Percentiles rank a stretch among this genome's conserved stretches.
These are phyloP conservation scores for Meriones unguiculatus DNA, from an alignment of 2,113 vertebrate species.

Conservation along the genomic window DNA sequence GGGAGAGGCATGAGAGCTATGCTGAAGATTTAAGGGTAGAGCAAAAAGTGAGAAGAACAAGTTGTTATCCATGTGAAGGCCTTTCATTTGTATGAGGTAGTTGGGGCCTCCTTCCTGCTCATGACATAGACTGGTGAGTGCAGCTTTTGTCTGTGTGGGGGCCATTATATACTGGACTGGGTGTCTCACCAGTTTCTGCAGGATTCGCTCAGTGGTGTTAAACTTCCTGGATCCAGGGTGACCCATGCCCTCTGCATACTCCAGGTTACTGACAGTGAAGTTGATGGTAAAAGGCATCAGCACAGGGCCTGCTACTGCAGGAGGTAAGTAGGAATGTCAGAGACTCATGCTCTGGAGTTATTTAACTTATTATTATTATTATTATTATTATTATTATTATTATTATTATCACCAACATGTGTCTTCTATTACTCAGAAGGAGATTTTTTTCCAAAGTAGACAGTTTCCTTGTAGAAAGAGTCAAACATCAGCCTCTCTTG, in stretches of 20 bases:
- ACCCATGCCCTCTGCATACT: slow-evolving; percentile 68
- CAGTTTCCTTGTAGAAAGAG: slow-evolving; percentile 58
- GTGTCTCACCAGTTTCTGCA: slow-evolving; percentile 78
- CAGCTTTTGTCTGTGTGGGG: background rate
- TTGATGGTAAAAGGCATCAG: slow-evolving; percentile 80
- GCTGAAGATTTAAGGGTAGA: accelerated
- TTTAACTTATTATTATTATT: background rate
- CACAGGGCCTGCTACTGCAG: background rate
- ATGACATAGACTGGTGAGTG: accelerated
- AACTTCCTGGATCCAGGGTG: slow-evolving; percentile 75
- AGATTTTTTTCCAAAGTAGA: slow-evolving; percentile 6
- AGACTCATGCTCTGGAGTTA: slow-evolving; percentile 1
- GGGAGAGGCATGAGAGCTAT: background rate
- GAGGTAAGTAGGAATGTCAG: background rate
- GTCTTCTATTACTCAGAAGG: background rate
- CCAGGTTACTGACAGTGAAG: slow-evolving; percentile 83
- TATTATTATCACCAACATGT: background rate
- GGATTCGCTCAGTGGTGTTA: slow-evolving; percentile 70
- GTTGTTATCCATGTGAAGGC: accelerated
- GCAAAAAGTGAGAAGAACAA: background rate
- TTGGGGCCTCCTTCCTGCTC: no score
- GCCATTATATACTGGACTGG: no score
- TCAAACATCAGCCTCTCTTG: background rate
- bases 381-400: no score
- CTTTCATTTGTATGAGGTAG: background rate